phyloP scores from a whole-genome alignment of 2,113 vertebrate genomes.

The Sprattus sprattus region DNA sequence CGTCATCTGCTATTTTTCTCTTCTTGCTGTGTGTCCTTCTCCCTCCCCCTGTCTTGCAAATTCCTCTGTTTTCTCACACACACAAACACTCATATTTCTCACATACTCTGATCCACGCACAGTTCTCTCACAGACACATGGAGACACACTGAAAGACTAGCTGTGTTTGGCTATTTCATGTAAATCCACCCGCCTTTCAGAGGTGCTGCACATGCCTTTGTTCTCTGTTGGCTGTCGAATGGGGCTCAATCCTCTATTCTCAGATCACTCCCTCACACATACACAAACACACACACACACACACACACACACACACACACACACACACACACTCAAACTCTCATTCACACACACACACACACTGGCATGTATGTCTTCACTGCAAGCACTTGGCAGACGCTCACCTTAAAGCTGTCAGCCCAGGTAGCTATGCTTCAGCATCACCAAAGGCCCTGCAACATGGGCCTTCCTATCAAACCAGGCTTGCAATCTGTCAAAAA shows the following conservation, averaged over 20 bases:
- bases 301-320: background rate
- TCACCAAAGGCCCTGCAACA: background rate
- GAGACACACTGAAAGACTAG: background rate
- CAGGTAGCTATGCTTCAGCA: background rate
- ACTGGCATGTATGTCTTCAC: slow-evolving; percentile 1
- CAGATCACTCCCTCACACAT: background rate
- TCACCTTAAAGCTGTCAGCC: slow-evolving; percentile 29
- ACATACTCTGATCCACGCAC: background rate
- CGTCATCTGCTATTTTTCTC: background rate
- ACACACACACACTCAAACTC: slow-evolving; percentile 20
- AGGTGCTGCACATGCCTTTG: slow-evolving; percentile 4
- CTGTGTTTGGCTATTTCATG: background rate
- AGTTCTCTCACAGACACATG: no score
- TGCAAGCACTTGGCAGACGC: slow-evolving; percentile 22
- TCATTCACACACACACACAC: background rate
- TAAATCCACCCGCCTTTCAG: background rate
- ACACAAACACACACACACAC: background rate
- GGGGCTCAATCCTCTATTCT: background rate
- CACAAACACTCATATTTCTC: background rate
- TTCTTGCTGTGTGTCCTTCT: background rate
- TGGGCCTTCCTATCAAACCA: background rate
- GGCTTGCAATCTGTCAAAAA: background rate
- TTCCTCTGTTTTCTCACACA: background rate
- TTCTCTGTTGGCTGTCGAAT: slow-evolving; percentile 8
- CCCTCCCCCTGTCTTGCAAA: background rate